These are phyloP conservation scores for Myotis myotis DNA, from an alignment of 2,797 vertebrate genomes.

Conservation along the genomic window DNA sequence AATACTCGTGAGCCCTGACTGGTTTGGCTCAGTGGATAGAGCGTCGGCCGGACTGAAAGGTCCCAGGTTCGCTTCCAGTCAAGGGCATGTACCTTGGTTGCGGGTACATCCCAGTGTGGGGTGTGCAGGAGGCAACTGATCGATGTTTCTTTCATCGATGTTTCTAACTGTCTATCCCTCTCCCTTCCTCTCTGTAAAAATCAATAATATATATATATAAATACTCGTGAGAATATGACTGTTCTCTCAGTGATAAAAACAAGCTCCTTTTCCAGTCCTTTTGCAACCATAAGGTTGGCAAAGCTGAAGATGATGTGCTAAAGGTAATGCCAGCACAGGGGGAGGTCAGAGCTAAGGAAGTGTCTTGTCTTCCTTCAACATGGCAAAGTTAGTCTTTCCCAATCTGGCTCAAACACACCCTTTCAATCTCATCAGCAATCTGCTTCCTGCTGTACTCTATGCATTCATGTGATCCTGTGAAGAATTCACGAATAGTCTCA, in stretches of 20 bases:
- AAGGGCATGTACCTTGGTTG: too few relatives aligned
- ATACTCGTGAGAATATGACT: neutral
- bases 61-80: too few relatives aligned
- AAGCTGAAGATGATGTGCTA: neutral
- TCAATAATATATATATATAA: neutral
- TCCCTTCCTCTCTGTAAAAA: too few relatives aligned
- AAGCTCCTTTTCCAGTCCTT: neutral
- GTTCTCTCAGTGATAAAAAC: neutral
- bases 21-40: too few relatives aligned
- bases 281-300: neutral
- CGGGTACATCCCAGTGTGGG: too few relatives aligned
- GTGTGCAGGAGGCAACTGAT: too few relatives aligned
- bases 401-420: neutral
- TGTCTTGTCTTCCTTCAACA: neutral
- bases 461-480: neutral
- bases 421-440: neutral
- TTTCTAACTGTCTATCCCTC: too few relatives aligned
- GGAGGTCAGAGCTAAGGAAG: neutral
- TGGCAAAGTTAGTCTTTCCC: neutral
- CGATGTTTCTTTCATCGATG: too few relatives aligned
- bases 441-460: neutral
- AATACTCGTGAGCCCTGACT: neutral
- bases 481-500: neutral
- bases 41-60: too few relatives aligned
- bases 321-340: neutral